Evolutionary conservation across 1,140 invertebrate species (phyloP).

Genomic region (honey bee (Apis mellifera)): Amel_HAv3.1 CM009931.2:5713501-5714000

Average conservation of each 20-base stretch:
- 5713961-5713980: neutral
- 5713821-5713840: neutral
- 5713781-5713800: neutral
- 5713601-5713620: neutral
- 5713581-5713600: neutral
- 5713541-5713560: neutral
- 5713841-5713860: neutral
- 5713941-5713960: neutral
- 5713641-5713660: neutral
- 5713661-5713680: neutral
- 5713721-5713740: neutral
- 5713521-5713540: neutral
- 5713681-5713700: neutral
- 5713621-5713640: neutral
- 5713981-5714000: constrained; percentile 19
- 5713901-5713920: neutral
- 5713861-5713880: neutral
- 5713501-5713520: too few relatives aligned
- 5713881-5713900: neutral
- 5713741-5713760: neutral
- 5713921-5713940: neutral
- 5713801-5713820: neutral
- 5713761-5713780: neutral
- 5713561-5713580: neutral
- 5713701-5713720: neutral